Conservation (phyloP, 2,113 vertebrate genomes). For the Ictalurus punctatus region DNA sequence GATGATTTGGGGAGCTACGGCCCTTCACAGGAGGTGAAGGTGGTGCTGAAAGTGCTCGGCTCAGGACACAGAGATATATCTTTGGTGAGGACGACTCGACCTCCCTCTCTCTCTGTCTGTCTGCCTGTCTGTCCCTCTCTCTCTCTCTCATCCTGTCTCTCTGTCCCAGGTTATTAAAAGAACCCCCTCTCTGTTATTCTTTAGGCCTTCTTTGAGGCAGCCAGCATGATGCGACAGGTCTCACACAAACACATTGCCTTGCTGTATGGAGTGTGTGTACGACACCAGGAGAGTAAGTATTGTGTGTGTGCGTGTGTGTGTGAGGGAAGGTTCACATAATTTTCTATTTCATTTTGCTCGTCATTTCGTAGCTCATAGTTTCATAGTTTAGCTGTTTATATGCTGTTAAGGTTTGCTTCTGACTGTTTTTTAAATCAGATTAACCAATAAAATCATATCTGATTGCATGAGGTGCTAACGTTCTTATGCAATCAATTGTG, state of each 20-base stretch:
- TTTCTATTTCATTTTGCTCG: neutral
- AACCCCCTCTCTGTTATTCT: slow-evolving; percentile 11
- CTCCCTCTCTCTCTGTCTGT: neutral
- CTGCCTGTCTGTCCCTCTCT: neutral
- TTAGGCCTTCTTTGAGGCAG: slow-evolving; percentile 96
- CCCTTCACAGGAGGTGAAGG: slow-evolving; percentile 84
- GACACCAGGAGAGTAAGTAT: slow-evolving; percentile 90
- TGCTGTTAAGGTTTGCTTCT: neutral
- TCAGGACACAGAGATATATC: slow-evolving; percentile 95
- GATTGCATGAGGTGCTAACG: neutral
- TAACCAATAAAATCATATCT: neutral
- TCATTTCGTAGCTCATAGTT: neutral
- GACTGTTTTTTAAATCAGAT: neutral
- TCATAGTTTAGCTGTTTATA: neutral
- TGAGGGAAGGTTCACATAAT: neutral
- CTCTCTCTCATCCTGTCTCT: neutral
- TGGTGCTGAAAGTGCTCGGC: slow-evolving; percentile 94
- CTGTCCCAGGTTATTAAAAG: neutral
- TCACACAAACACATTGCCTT: slow-evolving; percentile 95
- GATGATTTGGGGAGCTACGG: slow-evolving; percentile 74
- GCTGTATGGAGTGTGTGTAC: slow-evolving; percentile 92
- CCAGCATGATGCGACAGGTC: slow-evolving; percentile 96
- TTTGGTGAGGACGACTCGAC: slow-evolving; percentile 75
- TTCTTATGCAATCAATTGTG: neutral
- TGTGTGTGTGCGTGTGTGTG: neutral